Evolutionary conservation across 2,888 invertebrate genomes (phyloP), one percentile per base, ranked within the genome.

Genomic region (Drosophila antonietae): DNA sequence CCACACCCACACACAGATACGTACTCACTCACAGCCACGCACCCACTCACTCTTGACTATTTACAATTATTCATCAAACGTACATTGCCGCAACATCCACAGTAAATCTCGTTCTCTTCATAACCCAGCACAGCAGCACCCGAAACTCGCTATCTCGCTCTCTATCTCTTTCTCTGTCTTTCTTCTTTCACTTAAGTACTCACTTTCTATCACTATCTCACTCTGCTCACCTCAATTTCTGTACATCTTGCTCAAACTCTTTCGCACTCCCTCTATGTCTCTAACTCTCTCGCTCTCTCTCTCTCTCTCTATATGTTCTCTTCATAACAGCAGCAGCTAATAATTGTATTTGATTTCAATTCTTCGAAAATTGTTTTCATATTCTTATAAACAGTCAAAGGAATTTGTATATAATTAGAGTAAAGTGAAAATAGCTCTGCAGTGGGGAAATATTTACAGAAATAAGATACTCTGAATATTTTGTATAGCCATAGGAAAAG

Each of bases 1-100:
- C 82, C 82, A 68, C 63, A 81, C 43, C 37, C 37, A 51, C 37
- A 52, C 28, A 18, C 67, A 44, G 28, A 10, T 9, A 14, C 56
- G 8, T 35, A 37, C n/a, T 10, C n/a, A 23, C 44, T 28, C 44
- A 23, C 31, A n/a, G 39, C n/a, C 39, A 39, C 15, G n/a, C 35
- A 59, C 31, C 37, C 39, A 62, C 37, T 15, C 63, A 52, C 35
- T 12, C 18, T n/a, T n/a, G 43, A 62, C 47, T 56, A 51, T 37
- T 44, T 66, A 44, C 23, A 51, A 39, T 18, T 55, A n/a, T 33
- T 18, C 51, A 77, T 37, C 28, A 6, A 63, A 62, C 57, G 52
- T 39, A 55, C 23, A 28, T 37, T 20, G 15, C 18, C 37, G n/a
- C 41, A 39, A 44, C 51, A 70, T 57, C n/a, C 18, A 35, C n/a